Base-by-base conservation (phyloP, 2,113 vertebrate genomes). In the Marcusenius ussheri region DNA sequence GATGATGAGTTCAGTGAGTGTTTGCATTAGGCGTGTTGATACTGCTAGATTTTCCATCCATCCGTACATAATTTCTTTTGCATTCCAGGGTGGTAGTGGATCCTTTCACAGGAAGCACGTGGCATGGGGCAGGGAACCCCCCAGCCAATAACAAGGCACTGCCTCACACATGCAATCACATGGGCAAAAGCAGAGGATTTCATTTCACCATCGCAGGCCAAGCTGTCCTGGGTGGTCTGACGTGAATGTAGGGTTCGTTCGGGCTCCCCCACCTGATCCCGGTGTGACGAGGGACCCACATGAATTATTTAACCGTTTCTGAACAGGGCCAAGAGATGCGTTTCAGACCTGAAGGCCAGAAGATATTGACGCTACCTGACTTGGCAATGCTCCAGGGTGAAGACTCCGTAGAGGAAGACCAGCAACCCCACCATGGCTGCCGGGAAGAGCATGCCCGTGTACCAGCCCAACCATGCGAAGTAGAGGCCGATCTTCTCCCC, bases 391-490 rank as follows among this genome's bases (percentile, higher is more conserved):
- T 97, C 97, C 95, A 98, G 91, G 51, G 97, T 98, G 91, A 97
- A 97, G 93, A 97, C 89, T 89, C 98, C 98, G 0, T 99, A 99
- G 90, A 99, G 92, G 92, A 99, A 99, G 91, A 99, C 98, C 84
- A 98, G 95, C 7, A 98, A 89, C 87, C 98, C 98, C 19, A 99
- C 97, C 91, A 99, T 94, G 46, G 98, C 98, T 15, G 98, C 98
- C 88, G 98, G 98, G 93, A 99, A 98, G 92, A 99, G 96, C 98
- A 99, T 99, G 91, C 98, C 98, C 0, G 98, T 99, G 94, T 99
- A 99, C 97, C 98, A 99, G 92, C 98, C 98, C 88, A 99, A 91
- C 98, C 98, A 99, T 90, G 98, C 97, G 62, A 99, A 99, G 93
- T 99, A 99, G 70, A 99, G 93, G 0, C 98, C 97, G 24, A 99